Evolutionary conservation across 2,113 vertebrate genomes (phyloP).

Genomic region (Chloroceryle aenea): DNA sequence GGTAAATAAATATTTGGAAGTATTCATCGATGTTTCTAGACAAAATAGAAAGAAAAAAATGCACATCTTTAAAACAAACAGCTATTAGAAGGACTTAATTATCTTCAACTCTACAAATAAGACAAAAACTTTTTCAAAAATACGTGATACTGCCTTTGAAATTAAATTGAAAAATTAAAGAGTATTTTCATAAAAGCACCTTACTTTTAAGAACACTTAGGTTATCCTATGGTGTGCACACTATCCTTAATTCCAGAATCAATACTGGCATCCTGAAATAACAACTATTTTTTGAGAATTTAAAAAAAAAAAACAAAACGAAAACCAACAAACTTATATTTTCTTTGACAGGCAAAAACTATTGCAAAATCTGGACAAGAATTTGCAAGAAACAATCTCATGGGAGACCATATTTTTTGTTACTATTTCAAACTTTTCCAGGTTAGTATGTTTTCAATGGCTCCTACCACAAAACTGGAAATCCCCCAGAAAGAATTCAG

Average conservation of each 20-base stretch:
- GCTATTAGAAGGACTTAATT: neutral
- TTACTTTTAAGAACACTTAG: neutral
- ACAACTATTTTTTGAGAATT: neutral
- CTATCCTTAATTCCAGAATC: neutral
- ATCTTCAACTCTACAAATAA: neutral
- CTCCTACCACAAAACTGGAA: neutral
- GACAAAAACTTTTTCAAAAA: neutral
- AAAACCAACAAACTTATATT: neutral
- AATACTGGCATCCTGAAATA: neutral
- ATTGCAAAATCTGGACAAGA: slow-evolving; percentile 91
- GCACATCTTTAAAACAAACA: neutral
- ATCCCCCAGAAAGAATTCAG: neutral
- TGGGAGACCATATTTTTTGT: slow-evolving; percentile 93
- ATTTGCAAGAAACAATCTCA: slow-evolving; percentile 91
- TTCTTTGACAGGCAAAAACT: slow-evolving; percentile 82
- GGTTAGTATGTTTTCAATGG: slow-evolving; percentile 78
- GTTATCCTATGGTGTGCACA: neutral
- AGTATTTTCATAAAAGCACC: neutral
- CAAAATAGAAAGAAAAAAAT: neutral
- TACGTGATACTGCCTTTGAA: neutral
- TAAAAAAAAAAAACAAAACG: neutral
- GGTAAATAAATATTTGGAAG: slow-evolving; percentile 71
- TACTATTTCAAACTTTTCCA: slow-evolving; percentile 96
- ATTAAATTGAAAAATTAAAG: no score
- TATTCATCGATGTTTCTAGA: neutral